These are phyloP conservation scores for Nothocercus nigrocapillus DNA, from an alignment of 2,113 vertebrate species.

Conservation along the genomic window DNA sequence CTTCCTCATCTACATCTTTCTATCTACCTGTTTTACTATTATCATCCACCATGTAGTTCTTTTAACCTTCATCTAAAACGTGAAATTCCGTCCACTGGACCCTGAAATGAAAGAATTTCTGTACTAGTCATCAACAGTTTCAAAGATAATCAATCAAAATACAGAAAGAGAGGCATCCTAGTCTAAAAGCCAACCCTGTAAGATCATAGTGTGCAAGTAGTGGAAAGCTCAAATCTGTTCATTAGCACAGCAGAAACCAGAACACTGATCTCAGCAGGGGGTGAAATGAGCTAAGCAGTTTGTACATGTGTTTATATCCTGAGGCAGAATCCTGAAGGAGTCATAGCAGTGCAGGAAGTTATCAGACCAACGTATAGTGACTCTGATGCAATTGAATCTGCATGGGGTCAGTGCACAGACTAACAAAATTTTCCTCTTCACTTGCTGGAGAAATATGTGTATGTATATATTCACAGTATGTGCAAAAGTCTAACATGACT, in stretches of 20 bases:
- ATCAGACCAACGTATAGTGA: not conserved
- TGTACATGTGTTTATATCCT: not conserved
- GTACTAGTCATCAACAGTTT: not conserved
- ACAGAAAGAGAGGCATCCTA: not conserved
- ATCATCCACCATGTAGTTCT: not conserved
- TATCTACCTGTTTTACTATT: not conserved
- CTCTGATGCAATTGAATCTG: not conserved
- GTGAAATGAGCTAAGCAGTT: slow-evolving; percentile 20
- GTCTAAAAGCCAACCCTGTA: not conserved
- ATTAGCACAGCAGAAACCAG: not conserved
- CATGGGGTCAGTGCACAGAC: not conserved
- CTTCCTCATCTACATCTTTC: not conserved
- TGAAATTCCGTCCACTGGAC: not conserved
- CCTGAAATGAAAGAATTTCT: not conserved
- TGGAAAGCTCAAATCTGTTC: not conserved
- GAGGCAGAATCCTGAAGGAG: slow-evolving; percentile 30
- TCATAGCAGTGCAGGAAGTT: not conserved
- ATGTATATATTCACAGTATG: not conserved
- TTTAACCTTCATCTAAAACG: not conserved
- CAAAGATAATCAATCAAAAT: not conserved
- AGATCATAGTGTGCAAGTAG: not conserved
- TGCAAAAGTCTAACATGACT: not conserved
- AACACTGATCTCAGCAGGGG: not conserved
- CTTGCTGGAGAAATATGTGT: not conserved
- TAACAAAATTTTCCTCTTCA: slow-evolving; percentile 5